Conservation (phyloP, 2,888 invertebrate genomes). For the Catocala fraxini region DNA sequence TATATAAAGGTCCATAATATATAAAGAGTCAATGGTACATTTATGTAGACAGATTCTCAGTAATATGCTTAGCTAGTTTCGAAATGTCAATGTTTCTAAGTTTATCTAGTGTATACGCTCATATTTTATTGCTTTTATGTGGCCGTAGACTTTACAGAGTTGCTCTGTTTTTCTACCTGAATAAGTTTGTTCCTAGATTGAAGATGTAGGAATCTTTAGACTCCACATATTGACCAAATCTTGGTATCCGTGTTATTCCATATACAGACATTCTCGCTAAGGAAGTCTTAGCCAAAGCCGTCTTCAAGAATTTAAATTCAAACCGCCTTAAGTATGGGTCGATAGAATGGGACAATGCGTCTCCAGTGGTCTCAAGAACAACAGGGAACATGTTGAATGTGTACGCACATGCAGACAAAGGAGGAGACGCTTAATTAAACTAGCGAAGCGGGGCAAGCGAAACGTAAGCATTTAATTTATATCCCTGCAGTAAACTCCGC, state of each 20-base stretch:
- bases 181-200: too few relatives aligned
- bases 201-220: too few relatives aligned
- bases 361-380: slow-evolving; percentile 69
- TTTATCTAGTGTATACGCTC: neutral
- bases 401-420: slow-evolving; percentile 84
- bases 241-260: neutral
- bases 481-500: slow-evolving; percentile 86
- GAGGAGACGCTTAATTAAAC: slow-evolving; percentile 86
- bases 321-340: slow-evolving; percentile 40
- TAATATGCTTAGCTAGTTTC: neutral
- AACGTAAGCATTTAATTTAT: slow-evolving; percentile 88
- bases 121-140: too few relatives aligned
- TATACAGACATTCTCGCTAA: neutral
- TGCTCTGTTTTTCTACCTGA: too few relatives aligned
- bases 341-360: slow-evolving; percentile 54
- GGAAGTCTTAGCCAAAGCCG: slow-evolving; percentile 5
- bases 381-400: slow-evolving; percentile 77
- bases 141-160: too few relatives aligned
- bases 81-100: neutral
- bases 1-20: slow-evolving; percentile 47
- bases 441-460: slow-evolving; percentile 83
- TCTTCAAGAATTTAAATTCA: slow-evolving; percentile 44
- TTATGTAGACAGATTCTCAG: neutral
- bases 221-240: neutral
- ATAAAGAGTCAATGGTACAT: neutral